Percentiles rank a stretch among this genome's conserved stretches.
Conservation (phyloP, 2,797 vertebrate species). For the Numenius phaeopus region DNA sequence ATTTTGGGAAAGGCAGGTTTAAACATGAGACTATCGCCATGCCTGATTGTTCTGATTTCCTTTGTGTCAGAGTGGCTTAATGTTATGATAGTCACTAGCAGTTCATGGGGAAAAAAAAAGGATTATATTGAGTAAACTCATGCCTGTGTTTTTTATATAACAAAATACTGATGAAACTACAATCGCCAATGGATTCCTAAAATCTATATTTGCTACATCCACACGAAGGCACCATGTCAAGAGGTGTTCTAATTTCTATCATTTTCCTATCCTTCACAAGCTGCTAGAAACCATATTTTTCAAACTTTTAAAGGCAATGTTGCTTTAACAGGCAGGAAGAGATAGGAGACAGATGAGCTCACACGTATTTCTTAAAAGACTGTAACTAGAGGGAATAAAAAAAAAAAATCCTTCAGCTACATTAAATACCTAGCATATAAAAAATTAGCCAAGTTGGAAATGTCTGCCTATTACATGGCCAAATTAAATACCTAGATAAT, state of each 20-base stretch:
- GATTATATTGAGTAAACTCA: background rate
- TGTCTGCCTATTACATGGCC: background rate
- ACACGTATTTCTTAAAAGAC: background rate
- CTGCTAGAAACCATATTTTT: background rate
- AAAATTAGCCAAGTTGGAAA: background rate
- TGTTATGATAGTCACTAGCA: background rate
- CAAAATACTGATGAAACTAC: background rate
- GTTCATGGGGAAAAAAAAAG: background rate
- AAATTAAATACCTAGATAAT: constrained; percentile 45
- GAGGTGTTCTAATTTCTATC: background rate
- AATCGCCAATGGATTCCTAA: background rate
- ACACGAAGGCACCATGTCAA: background rate
- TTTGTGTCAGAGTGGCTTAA: background rate
- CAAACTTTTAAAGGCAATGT: background rate
- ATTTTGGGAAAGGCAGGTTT: background rate
- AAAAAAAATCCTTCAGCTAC: background rate
- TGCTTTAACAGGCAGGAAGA: background rate
- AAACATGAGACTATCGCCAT: background rate
- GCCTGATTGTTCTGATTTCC: background rate
- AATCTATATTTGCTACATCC: background rate
- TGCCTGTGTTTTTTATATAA: background rate
- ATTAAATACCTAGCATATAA: background rate
- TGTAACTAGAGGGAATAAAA: background rate
- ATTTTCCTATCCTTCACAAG: background rate
- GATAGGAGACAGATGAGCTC: background rate